Evolutionary conservation across 2,113 vertebrate species (phyloP).

Genomic region (Gambusia affinis): DNA sequence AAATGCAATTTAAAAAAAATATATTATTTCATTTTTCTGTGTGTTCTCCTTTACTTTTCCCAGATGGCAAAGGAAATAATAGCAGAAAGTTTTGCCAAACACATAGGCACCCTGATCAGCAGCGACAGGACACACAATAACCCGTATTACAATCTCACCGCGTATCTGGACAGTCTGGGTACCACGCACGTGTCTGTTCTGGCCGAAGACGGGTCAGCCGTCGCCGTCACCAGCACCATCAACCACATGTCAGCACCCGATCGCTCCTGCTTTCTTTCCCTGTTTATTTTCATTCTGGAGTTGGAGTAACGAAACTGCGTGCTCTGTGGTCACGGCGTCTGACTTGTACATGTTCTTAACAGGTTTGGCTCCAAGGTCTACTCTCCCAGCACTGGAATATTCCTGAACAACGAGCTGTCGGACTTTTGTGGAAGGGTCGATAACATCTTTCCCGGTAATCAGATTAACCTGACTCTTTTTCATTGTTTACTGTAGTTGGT

Average conservation of each 20-base stretch:
- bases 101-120: conserved; percentile 73
- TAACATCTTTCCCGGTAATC: conserved; percentile 75
- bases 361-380: conserved; percentile 89
- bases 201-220: conserved; percentile 81
- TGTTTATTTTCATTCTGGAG: background rate
- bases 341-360: conserved; percentile 10
- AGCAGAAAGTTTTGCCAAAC: conserved; percentile 68
- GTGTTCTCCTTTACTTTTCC: background rate
- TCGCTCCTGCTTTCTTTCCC: no score
- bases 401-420: conserved; percentile 88
- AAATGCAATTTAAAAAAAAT: no score
- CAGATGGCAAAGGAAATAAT: conserved; percentile 52
- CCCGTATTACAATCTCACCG: conserved; percentile 59
- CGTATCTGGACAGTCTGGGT: conserved; percentile 54
- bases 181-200: conserved; percentile 82
- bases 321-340: background rate
- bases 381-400: conserved; percentile 84
- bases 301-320: background rate
- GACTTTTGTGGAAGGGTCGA: conserved; percentile 82
- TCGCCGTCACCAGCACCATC: conserved; percentile 88
- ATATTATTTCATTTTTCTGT: no score
- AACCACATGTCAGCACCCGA: conserved; percentile 81
- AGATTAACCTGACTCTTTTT: background rate
- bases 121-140: conserved; percentile 1
- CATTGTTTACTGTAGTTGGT: background rate